Percentiles rank a stretch among this genome's conserved stretches.
Evolutionary conservation across 2,797 vertebrate species (phyloP).

Genomic region (Meriones psammophilus): DNA sequence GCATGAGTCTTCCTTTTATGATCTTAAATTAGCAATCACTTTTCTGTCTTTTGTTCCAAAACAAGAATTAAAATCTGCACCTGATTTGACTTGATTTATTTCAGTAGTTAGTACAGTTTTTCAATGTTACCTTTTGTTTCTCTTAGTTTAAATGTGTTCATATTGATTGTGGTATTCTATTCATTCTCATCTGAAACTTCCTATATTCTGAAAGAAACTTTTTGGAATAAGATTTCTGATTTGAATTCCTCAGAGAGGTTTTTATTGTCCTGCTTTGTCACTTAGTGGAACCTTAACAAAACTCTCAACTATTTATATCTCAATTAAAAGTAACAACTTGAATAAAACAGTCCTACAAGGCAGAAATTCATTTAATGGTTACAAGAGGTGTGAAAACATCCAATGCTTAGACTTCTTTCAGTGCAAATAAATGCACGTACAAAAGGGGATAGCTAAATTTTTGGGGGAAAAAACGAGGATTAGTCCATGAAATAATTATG

Average conservation of each 20-base stretch:
- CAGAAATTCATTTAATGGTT: neutral
- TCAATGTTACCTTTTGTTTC: neutral
- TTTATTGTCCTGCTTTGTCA: neutral
- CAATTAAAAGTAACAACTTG: neutral
- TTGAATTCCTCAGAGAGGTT: neutral
- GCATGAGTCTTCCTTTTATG: neutral
- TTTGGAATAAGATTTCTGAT: neutral
- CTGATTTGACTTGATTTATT: neutral
- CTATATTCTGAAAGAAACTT: neutral
- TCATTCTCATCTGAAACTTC: neutral
- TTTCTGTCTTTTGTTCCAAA: neutral
- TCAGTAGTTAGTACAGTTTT: neutral
- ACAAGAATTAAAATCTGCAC: conserved; percentile 4
- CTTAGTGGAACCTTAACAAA: neutral
- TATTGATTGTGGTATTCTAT: neutral
- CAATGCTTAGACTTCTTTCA: neutral
- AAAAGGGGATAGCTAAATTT: neutral
- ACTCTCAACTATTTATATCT: neutral
- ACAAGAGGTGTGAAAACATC: neutral
- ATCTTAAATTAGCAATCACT: neutral
- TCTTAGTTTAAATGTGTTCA: neutral
- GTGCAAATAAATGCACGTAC: neutral
- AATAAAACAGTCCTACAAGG: neutral
- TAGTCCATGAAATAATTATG: neutral
- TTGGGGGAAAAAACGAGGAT: neutral